These are phyloP conservation scores for Drosophila neutralis DNA, from an alignment of 2,888 invertebrate species.

Conservation along the genomic window DNA sequence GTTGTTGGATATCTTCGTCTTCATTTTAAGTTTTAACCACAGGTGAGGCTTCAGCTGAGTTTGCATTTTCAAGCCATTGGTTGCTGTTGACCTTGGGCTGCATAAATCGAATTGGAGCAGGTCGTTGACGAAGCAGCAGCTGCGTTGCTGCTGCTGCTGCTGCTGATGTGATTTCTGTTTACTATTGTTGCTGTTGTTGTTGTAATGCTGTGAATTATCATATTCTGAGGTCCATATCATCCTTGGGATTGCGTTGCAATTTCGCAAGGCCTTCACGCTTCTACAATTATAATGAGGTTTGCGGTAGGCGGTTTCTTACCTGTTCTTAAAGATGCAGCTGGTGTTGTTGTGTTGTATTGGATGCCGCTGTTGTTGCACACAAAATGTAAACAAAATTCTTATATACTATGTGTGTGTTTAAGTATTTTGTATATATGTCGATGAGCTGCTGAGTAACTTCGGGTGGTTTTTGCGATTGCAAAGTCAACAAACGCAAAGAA, in stretches of 20 bases:
- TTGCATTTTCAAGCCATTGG: conserved; percentile 74
- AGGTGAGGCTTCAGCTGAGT: conserved; percentile 51
- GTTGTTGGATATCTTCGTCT: conserved; percentile 22
- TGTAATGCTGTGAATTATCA: conserved; percentile 48
- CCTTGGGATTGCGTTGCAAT: conserved; percentile 57
- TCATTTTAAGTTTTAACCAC: conserved; percentile 12
- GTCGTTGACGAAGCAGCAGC: conserved; percentile 66
- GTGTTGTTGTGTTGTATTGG: conserved; percentile 4
- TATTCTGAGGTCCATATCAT: conserved; percentile 50
- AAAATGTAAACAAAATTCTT: conserved; percentile 55
- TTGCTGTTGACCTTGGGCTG: conserved; percentile 76
- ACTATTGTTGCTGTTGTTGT: conserved; percentile 21
- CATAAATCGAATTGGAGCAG: conserved; percentile 80
- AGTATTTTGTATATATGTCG: conserved; percentile 11
- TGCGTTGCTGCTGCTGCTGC: conserved; percentile 19
- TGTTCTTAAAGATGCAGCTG: conserved; percentile 55
- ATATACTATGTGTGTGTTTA: conserved; percentile 24
- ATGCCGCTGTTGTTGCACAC: conserved; percentile 25
- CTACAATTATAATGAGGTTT: conserved; percentile 40
- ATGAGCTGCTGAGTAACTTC: conserved; percentile 56
- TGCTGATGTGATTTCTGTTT: conserved; percentile 12
- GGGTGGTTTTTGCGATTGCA: conserved; percentile 67
- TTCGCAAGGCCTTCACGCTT: conserved; percentile 48
- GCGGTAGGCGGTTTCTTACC: conserved; percentile 43
- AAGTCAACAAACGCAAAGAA: conserved; percentile 74